Evolutionary conservation across 2,888 invertebrate species (phyloP).

Genomic region (Cheilosia soror): DNA sequence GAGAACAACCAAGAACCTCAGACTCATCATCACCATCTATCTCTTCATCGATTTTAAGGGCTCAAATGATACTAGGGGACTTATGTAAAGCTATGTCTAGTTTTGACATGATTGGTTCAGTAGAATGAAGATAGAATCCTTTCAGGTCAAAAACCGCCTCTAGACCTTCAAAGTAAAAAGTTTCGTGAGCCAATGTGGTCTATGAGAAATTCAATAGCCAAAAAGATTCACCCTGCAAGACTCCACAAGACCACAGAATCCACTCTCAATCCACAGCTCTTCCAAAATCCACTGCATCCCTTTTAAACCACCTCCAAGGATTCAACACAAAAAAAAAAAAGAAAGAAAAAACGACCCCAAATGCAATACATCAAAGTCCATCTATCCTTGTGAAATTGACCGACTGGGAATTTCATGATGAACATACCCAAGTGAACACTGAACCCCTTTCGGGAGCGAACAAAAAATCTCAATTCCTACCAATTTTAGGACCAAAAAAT

Average conservation of each 20-base stretch:
- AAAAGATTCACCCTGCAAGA: too few species aligned
- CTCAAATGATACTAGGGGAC: too few species aligned
- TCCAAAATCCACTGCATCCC: slow-evolving; percentile 37
- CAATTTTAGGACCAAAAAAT: slow-evolving; percentile 6
- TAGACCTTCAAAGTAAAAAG: too few species aligned
- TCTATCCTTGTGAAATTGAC: slow-evolving; percentile 74
- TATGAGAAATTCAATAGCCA: too few species aligned
- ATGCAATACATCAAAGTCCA: slow-evolving; percentile 75
- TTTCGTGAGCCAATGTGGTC: too few species aligned
- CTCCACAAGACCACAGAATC: not conserved
- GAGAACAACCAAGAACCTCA: too few species aligned
- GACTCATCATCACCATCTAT: too few species aligned
- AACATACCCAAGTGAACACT: slow-evolving; percentile 72
- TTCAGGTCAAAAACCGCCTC: too few species aligned
- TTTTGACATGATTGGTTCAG: too few species aligned
- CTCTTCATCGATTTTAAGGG: too few species aligned
- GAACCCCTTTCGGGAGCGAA: slow-evolving; percentile 56
- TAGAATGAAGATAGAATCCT: too few species aligned
- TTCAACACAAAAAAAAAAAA: not conserved
- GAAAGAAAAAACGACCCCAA: slow-evolving; percentile 21
- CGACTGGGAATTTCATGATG: slow-evolving; percentile 75
- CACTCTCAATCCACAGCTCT: slow-evolving; percentile 10
- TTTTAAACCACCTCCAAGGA: slow-evolving; percentile 16
- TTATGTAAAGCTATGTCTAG: too few species aligned
- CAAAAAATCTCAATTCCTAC: slow-evolving; percentile 44